Evolutionary conservation across 2,797 vertebrate species (phyloP).

Genomic region (Petrocephalus sullivani): DNA sequence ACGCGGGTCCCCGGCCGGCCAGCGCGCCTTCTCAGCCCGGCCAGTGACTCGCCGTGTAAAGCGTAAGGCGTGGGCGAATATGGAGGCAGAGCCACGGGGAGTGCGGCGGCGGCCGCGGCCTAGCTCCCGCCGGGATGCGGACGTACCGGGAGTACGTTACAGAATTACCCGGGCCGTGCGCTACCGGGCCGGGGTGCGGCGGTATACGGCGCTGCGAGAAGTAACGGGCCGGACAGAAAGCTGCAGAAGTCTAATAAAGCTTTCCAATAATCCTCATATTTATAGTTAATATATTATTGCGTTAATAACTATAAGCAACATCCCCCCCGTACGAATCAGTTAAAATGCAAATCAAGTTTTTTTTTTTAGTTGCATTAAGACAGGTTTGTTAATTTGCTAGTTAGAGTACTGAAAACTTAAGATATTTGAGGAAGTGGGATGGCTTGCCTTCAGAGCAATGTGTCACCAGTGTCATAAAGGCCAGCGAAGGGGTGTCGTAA

Average conservation of each 20-base stretch:
- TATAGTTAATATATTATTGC: not conserved
- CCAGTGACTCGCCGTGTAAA: conserved; percentile 36
- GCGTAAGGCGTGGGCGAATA: conserved; percentile 70
- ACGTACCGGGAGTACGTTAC: not conserved
- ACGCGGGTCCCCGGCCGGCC: not conserved
- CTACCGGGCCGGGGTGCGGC: not conserved
- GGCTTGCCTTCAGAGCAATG: not conserved
- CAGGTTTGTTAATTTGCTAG: not conserved
- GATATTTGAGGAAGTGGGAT: not conserved
- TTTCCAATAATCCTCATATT: not conserved
- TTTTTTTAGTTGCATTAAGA: not conserved
- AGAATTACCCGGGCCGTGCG: not conserved
- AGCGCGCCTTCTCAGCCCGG: conserved; percentile 22
- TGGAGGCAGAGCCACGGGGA: conserved; percentile 44
- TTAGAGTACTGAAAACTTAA: not conserved
- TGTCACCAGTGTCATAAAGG: conserved; percentile 9
- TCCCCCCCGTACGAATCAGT: not conserved
- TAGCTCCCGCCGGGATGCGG: conserved; percentile 20
- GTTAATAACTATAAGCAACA: not conserved
- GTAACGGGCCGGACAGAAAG: not conserved
- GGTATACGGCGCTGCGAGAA: not conserved
- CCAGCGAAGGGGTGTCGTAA: not conserved
- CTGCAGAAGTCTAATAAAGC: not conserved
- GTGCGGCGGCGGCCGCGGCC: conserved; percentile 29
- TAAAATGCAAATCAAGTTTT: not conserved